Evolutionary conservation across 2,113 vertebrate genomes (phyloP).

Genomic region (Leptodactylus fuscus): DNA sequence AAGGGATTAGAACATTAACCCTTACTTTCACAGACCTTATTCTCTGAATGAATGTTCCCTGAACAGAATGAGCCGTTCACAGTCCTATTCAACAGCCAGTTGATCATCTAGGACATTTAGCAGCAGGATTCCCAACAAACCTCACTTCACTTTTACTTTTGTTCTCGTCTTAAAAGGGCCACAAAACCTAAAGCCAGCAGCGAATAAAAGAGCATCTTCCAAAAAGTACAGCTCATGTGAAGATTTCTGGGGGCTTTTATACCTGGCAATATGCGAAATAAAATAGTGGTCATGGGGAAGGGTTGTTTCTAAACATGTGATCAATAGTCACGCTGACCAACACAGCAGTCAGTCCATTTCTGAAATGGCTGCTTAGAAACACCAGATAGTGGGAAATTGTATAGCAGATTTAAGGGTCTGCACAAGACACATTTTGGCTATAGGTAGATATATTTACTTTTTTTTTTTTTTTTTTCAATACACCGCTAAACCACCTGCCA

Average conservation of each 20-base stretch:
- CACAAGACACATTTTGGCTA: too few relatives aligned
- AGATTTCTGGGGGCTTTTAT: not conserved
- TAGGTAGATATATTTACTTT: too few relatives aligned
- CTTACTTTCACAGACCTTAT: not conserved
- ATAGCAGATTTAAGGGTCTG: too few relatives aligned
- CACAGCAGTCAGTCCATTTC: not conserved
- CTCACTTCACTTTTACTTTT: not conserved
- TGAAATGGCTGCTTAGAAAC: not conserved
- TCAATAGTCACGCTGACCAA: not conserved
- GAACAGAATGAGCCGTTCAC: not conserved
- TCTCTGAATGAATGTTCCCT: not conserved
- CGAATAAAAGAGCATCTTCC: not conserved
- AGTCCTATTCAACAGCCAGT: constrained; percentile 2
- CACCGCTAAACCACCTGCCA: too few relatives aligned
- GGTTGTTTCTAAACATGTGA: not conserved
- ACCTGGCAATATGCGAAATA: not conserved
- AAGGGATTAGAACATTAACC: constrained; percentile 19
- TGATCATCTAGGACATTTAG: constrained; percentile 36
- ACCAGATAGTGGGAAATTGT: too few relatives aligned
- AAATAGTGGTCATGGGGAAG: not conserved
- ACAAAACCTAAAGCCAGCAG: not conserved
- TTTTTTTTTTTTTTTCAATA: too few relatives aligned
- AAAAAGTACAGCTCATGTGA: not conserved
- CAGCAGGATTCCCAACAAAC: constrained; percentile 8
- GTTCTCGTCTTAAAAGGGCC: not conserved